Conservation (phyloP, 2,888 invertebrate genomes). For the Drosophila melanocephala region DNA sequence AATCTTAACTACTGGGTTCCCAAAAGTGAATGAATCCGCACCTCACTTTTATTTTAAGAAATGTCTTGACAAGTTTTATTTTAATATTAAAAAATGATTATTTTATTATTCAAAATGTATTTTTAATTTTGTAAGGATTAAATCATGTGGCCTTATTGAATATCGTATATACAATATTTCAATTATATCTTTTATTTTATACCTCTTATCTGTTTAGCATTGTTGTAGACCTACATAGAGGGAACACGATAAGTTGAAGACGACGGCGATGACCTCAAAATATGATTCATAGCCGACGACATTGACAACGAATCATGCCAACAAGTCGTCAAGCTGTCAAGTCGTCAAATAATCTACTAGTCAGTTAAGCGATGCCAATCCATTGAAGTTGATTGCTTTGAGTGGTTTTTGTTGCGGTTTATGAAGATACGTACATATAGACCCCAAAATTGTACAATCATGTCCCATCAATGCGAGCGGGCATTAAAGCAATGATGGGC, state of each 20-base stretch:
- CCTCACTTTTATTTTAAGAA: neutral
- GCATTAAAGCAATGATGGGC: slow-evolving; percentile 39
- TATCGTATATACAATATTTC: neutral
- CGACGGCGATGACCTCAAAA: slow-evolving; percentile 48
- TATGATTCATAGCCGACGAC: slow-evolving; percentile 47
- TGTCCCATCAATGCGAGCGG: slow-evolving; percentile 24
- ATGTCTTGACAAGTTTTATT: neutral
- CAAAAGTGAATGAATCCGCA: neutral
- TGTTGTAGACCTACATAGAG: slow-evolving; percentile 10
- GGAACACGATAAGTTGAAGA: slow-evolving; percentile 30
- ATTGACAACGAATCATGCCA: slow-evolving; percentile 48
- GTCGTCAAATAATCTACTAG: slow-evolving; percentile 24
- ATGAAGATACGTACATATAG: slow-evolving; percentile 51
- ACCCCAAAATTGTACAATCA: slow-evolving; percentile 44
- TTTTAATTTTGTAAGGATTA: neutral
- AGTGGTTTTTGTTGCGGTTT: slow-evolving; percentile 49
- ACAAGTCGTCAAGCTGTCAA: slow-evolving; percentile 15
- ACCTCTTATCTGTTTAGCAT: slow-evolving; percentile 15
- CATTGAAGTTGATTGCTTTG: slow-evolving; percentile 59
- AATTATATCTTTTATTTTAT: slow-evolving; percentile 4
- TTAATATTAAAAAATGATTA: neutral
- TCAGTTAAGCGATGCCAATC: slow-evolving; percentile 43
- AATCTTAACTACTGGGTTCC: neutral
- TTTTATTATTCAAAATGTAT: neutral
- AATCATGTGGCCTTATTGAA: neutral